Evolutionary conservation across 2,797 vertebrate species (phyloP), one percentile per base, ranked within the genome.

Genomic region (Mormyrops boulengeri): DNA sequence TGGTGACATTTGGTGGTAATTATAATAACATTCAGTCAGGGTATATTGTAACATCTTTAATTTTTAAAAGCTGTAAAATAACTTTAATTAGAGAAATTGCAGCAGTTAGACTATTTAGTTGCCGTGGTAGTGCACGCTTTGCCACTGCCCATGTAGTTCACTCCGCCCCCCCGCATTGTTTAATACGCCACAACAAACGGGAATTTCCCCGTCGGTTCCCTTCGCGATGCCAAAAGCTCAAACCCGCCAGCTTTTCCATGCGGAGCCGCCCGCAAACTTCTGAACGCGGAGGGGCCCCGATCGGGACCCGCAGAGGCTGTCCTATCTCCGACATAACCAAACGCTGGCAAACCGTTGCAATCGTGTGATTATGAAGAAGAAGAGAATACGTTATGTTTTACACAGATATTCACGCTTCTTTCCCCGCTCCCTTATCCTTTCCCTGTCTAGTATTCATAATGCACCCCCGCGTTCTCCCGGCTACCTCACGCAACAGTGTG

Each of bases 401-500:
- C 12, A 86, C 12, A 34, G 14, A 34, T 34, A 52, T 86, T 38
- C 17, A 85, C 50, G 55, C 7, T 60, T 87, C 38, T 50, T 85
- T 6, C 19, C 82, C 47, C 85, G 50, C 26, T 9, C 30, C 53
- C 4, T 34, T 34, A 17, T 19, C 7, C 30, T 14, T 19, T 19
- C 2, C 26, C 50, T 1, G 17, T 22, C 44, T 26, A 47, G 17
- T 26, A 69, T 69, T 87, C 41, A 69, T 22, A 87, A 41, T 69
- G n/a, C 47, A 3, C 57, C 57, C 57, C 57, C 19, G 3, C 19
- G 52, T 69, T n/a, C 80, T 22, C 60, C 87, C 11, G 41, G 38
- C 38, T 69, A 44, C 55, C 86, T 53, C 87, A 66, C 60, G 53
- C 55, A 88, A 88, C 87, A 89, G 62, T 87, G 85, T 57, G 14